These are phyloP conservation scores for Lepidurus couesii DNA, from an alignment of 1,140 invertebrate genomes.

Conservation along the genomic window DNA sequence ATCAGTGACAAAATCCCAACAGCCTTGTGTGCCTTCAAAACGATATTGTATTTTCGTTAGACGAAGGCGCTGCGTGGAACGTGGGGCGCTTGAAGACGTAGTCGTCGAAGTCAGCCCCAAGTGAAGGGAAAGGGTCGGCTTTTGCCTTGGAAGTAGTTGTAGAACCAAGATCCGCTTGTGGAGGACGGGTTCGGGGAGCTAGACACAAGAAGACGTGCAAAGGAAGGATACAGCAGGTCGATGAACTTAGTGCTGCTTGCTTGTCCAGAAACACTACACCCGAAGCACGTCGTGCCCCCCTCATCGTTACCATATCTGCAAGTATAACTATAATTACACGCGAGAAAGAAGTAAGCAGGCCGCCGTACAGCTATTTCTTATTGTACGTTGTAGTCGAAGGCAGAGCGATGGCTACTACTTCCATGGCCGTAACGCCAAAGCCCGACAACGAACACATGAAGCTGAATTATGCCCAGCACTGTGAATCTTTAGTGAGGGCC, in stretches of 20 bases:
- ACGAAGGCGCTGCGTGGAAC: conserved; percentile 20
- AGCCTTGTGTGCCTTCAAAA: background rate
- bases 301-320: background rate
- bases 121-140: conserved; percentile 6
- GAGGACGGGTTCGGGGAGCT: conserved; percentile 6
- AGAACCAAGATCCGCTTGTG: background rate
- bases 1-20: background rate
- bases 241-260: conserved; percentile 8
- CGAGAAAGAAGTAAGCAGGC: background rate
- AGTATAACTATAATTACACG: conserved; percentile 5
- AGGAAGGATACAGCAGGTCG: background rate
- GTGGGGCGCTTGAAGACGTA: conserved; percentile 12
- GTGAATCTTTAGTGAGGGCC: conserved; percentile 32
- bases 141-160: conserved; percentile 14
- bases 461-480: conserved; percentile 32
- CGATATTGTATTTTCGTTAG: background rate
- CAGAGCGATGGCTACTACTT: background rate
- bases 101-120: conserved; percentile 8
- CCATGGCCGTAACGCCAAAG: background rate
- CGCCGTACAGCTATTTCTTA: background rate
- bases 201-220: background rate
- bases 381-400: background rate
- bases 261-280: conserved; percentile 9
- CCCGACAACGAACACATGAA: conserved; percentile 11
- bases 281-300: background rate